Evolutionary conservation across 1,140 invertebrate species (phyloP).

Genomic region (Parapsyche elsis): DNA sequence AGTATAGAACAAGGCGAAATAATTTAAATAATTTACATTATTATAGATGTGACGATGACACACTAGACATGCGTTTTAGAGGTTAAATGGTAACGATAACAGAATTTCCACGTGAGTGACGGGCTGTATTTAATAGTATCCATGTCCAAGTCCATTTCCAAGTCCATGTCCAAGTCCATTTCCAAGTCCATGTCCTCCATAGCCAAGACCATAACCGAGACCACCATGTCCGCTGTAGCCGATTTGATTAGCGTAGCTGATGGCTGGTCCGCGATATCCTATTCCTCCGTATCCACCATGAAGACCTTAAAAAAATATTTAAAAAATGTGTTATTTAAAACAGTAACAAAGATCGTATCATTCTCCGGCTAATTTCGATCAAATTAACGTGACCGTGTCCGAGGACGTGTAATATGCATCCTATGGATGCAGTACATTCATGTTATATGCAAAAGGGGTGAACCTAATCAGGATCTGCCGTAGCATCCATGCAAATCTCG

Average conservation of each 20-base stretch:
- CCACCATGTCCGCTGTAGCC: slow-evolving; percentile 50
- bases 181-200: slow-evolving; percentile 41
- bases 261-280: slow-evolving; percentile 48
- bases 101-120: too few species aligned
- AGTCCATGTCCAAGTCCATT: slow-evolving; percentile 40
- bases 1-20: neutral
- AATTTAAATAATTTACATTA: too few species aligned
- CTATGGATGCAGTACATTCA: neutral
- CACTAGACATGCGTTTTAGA: too few species aligned
- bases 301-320: slow-evolving; percentile 22
- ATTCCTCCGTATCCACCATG: slow-evolving; percentile 36
- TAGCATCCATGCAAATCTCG: slow-evolving; percentile 34
- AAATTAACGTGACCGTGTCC: too few species aligned
- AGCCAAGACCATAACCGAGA: slow-evolving; percentile 29
- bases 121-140: too few species aligned
- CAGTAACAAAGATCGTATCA: too few species aligned
- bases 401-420: too few species aligned
- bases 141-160: slow-evolving; percentile 36
- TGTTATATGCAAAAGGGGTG: slow-evolving; percentile 1
- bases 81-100: too few species aligned
- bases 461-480: slow-evolving; percentile 8
- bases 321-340: too few species aligned
- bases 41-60: too few species aligned
- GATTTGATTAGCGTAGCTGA: slow-evolving; percentile 53
- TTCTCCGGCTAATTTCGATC: too few species aligned